A percentile compares a stretch with the other conserved stretches of the same genome.
phyloP scores from a whole-genome alignment of 92 coral and sea anemone species.

The Palythoa heliodiscus region DNA sequence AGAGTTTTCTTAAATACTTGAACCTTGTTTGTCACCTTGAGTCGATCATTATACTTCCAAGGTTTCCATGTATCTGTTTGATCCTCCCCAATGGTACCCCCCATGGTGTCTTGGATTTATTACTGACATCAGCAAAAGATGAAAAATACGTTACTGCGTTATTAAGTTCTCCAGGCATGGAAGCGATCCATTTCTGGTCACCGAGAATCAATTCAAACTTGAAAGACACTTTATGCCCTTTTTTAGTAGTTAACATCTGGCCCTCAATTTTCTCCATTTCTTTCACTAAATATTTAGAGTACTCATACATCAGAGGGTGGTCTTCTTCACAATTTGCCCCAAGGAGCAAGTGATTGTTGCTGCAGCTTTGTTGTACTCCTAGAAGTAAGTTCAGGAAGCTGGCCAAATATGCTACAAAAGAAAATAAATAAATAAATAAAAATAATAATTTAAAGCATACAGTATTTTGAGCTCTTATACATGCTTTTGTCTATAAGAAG shows the following conservation, averaged over 20 bases:
- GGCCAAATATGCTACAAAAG: conserved; percentile 26
- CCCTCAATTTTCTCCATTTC: conserved; percentile 49
- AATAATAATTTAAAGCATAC: too few species aligned
- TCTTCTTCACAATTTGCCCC: conserved; percentile 46
- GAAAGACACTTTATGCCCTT: too few species aligned
- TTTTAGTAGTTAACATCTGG: conserved; percentile 22
- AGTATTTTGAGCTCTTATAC: too few species aligned
- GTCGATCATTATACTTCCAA: conserved; percentile 47
- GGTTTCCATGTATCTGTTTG: conserved; percentile 51
- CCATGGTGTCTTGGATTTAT: conserved; percentile 13
- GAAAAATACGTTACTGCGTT: conserved; percentile 57
- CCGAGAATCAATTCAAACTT: conserved; percentile 16
- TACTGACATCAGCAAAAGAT: conserved; percentile 41
- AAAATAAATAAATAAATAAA: too few species aligned
- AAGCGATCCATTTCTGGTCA: conserved; percentile 42
- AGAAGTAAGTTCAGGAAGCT: conserved; percentile 39
- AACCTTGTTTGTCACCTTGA: conserved; percentile 37
- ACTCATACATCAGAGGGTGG: conserved; percentile 41
- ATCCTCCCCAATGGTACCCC: conserved; percentile 45
- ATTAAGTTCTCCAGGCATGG: conserved; percentile 45
- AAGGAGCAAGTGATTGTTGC: conserved; percentile 43
- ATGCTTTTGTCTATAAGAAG: too few species aligned
- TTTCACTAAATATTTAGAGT: conserved; percentile 29
- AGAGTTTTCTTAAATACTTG: conserved; percentile 22
- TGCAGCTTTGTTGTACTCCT: conserved; percentile 43